These are phyloP conservation scores for Serranochromis macrocephalus DNA, from an alignment of 2,113 vertebrate species.

Conservation along the genomic window DNA sequence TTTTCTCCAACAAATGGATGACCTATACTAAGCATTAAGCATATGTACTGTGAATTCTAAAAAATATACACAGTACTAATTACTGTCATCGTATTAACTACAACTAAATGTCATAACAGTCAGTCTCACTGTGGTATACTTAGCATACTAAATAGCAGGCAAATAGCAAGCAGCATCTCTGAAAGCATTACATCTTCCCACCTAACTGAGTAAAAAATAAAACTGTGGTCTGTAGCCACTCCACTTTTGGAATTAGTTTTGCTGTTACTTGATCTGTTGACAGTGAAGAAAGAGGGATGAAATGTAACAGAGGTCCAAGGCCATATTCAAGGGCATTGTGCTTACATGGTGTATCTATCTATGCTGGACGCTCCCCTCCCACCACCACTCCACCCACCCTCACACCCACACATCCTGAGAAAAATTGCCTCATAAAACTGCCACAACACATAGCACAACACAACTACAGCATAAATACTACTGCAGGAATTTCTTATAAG, in stretches of 20 bases:
- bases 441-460: slow-evolving; percentile 17
- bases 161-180: not conserved
- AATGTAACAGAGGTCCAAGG: slow-evolving; percentile 32
- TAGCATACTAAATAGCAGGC: not conserved
- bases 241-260: slow-evolving; percentile 8
- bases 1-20: not conserved
- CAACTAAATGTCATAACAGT: not conserved
- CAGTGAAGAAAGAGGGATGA: not conserved
- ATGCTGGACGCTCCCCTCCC: not conserved
- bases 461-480: not conserved
- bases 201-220: not conserved
- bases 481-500: not conserved
- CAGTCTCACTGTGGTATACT: not conserved
- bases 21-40: not conserved
- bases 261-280: slow-evolving; percentile 22
- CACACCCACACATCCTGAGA: slow-evolving; percentile 1
- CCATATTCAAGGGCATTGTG: slow-evolving; percentile 42
- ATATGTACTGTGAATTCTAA: not conserved
- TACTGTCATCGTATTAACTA: not conserved
- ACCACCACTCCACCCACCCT: not conserved
- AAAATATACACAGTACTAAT: not conserved
- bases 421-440: slow-evolving; percentile 54
- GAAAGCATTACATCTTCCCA: not conserved
- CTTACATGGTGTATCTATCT: slow-evolving; percentile 31
- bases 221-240: not conserved